phyloP scores from a whole-genome alignment of 2,797 vertebrate genomes.

The Steatocranus sp. region DNA sequence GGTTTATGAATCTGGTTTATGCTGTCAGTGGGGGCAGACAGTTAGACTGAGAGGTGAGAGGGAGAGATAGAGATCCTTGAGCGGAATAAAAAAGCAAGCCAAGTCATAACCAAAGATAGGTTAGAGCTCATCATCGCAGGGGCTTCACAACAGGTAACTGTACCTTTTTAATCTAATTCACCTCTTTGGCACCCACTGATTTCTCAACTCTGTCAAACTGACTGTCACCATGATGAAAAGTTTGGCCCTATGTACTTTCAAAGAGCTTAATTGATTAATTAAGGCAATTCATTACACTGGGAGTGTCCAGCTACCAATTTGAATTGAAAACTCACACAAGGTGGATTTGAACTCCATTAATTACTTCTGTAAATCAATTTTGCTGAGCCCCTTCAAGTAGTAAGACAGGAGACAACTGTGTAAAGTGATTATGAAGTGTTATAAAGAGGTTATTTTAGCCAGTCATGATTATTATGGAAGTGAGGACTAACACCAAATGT shows the following conservation, averaged over 20 bases:
- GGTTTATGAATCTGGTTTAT: constrained; percentile 64
- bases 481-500: constrained; percentile 52
- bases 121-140: constrained; percentile 32
- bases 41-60: constrained; percentile 31
- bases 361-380: constrained; percentile 70
- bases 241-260: constrained; percentile 11
- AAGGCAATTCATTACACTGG: constrained; percentile 52
- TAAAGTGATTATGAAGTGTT: constrained; percentile 61
- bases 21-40: constrained; percentile 38
- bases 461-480: constrained; percentile 55
- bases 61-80: constrained; percentile 37
- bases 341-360: constrained; percentile 64
- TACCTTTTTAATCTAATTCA: constrained; percentile 24
- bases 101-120: constrained; percentile 25
- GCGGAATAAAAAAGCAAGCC: constrained; percentile 27
- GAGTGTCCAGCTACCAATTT: constrained; percentile 43
- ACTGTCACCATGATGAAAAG: neutral
- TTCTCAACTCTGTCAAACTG: neutral
- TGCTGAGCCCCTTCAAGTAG: constrained; percentile 27
- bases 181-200: neutral
- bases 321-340: constrained; percentile 47
- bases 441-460: constrained; percentile 55
- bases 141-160: constrained; percentile 55
- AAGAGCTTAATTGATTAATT: constrained; percentile 56
- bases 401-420: constrained; percentile 54